Base-by-base conservation (phyloP, 2,888 invertebrate genomes). In the Patella ulyssiponensis region DNA sequence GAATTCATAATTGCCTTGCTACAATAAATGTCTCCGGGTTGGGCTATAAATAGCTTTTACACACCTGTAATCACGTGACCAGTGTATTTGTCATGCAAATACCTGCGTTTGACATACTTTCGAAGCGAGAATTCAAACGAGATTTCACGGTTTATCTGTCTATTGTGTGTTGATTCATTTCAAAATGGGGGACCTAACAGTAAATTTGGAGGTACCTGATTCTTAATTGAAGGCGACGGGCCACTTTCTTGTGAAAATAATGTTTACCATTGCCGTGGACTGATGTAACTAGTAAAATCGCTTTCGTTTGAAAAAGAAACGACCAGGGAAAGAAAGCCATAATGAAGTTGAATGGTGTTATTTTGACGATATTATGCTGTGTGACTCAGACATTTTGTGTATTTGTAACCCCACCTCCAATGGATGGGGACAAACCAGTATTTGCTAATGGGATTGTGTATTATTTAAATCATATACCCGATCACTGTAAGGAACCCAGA, bases 401-500 rank as follows among this genome's bases (percentile, higher is more conserved):
- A 17, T 23, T 33, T 12, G 52, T 74, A 9, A 85, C 87, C 9
- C 86, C 87, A 12, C 88, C 87, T 14, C 88, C 88, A n/a, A 83
- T 85, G 14, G 77, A 80, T 2, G 84, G 84, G 17, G 76, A 82
- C 23, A 69, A 81, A 69, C 89, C 89, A 3, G 84, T 84, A 0
- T 85, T 87, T 70, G 82, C 87, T 0, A 86, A 89, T 74, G 87
- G 87, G 11, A 83, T 83, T 9, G 81, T 89, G 12, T 89, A 87
- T 80, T 86, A 86, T 78, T 76, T 89, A 0, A 56, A 80, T 23
- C 84, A 87, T 64, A 71, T 80, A 17, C 88, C 89, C 3, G 33
- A 69, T 1, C 80, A 80, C n/a, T 89, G 89, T 73, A 77, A 77
- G 23, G 83, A 85, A 54, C 89, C 89, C 7, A 53, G 75, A 12